Conservation (phyloP, 2,797 vertebrate genomes). For the Macroramphosus scolopax region DNA sequence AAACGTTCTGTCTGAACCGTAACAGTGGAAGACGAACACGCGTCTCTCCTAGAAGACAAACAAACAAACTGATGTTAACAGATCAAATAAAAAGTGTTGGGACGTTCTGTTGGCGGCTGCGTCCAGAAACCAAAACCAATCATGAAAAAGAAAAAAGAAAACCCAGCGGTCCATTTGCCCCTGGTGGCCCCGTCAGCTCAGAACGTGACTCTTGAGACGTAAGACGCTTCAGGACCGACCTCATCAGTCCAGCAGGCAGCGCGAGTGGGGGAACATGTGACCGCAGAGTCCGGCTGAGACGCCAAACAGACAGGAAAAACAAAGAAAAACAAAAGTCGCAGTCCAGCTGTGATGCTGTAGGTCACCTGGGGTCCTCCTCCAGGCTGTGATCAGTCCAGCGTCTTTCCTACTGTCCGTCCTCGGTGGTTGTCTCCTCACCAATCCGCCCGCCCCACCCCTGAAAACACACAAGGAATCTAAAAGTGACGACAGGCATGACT, state of each 20-base stretch:
- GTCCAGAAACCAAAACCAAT: no score
- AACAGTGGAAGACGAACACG: no score
- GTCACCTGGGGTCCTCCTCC: slow-evolving; percentile 3
- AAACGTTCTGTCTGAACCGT: no score
- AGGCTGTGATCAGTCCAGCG: background rate
- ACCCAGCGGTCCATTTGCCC: no score
- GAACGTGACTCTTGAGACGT: background rate
- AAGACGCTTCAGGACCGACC: slow-evolving; percentile 4
- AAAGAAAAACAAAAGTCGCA: background rate
- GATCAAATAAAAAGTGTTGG: no score
- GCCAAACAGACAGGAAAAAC: background rate
- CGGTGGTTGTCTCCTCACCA: slow-evolving; percentile 31
- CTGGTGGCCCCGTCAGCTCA: no score
- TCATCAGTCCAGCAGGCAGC: background rate
- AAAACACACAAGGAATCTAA: background rate
- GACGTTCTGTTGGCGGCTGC: no score
- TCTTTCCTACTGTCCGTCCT: background rate
- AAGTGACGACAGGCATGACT: no score
- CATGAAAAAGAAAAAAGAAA: no score
- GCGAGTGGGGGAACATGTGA: background rate
- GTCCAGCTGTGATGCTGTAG: slow-evolving; percentile 21
- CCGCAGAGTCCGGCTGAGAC: background rate
- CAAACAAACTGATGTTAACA: no score
- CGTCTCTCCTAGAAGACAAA: no score
- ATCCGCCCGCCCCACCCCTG: slow-evolving; percentile 44